Evolutionary conservation across 2,888 invertebrate genomes (phyloP), one percentile per base, ranked within the genome.

Genomic region (Sympetrum striolatum): DNA sequence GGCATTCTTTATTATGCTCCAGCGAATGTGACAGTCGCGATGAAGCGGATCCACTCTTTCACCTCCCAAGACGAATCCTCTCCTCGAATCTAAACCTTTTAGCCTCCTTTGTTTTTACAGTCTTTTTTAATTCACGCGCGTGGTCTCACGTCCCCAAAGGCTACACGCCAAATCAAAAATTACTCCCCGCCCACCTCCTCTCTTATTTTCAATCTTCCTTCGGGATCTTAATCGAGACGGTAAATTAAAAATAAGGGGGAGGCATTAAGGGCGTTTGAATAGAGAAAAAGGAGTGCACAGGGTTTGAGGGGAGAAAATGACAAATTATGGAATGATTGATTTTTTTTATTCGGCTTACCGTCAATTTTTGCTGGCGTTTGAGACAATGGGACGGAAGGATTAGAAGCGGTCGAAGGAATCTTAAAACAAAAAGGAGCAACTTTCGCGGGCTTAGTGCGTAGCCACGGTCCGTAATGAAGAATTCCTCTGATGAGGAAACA

Each of bases 321-420:
- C 86, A 86, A 86, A 86, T 86, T 86, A 86, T 60, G 35, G 73
- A 58, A 60, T 86, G 86, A 86, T 86, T 86, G 86, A 86, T 86
- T 37, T 86, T 86, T 86, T 86, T 86, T 58, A 58, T 86, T 60
- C 37, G 86, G 86, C 60, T 86, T 60, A 86, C 37, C 37, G 86
- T 86, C 86, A 64, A 60, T 86, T 82, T 58, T n/a, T 31, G 73
- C 73, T 25, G 73, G 31, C 31, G 31, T 73, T 73, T 31, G 73
- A 73, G 73, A 73, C 73, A 73, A 73, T 73, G 73, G 73, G 31
- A 18, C 60, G 60, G 60, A 60, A 3, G 73, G 73, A 73, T 73
- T 73, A 73, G 25, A 73, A 3, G 31, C 31, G 22, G 8, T 31
- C 73, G 31, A 14, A 22, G 22, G 22, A 64, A 73, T 73, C 73